Base-by-base conservation (phyloP, 2,888 invertebrate genomes). In the Hyppa rectilinea region DNA sequence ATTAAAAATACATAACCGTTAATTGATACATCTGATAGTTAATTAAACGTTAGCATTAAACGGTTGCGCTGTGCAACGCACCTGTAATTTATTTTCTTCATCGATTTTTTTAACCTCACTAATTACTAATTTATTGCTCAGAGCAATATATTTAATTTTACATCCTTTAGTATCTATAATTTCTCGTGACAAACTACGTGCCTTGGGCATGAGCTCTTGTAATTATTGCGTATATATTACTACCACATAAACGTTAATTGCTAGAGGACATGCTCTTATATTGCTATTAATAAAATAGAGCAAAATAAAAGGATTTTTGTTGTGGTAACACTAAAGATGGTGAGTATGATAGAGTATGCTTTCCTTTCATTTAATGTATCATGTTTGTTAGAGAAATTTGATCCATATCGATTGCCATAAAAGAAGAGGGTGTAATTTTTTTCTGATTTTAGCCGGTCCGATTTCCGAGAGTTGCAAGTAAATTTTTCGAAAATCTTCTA, bases 11-110 rank as follows among this genome's bases (percentile, higher is more conserved):
- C n/a, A 65, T 71, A 38, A 61, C 26, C 23, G 10, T 40, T 53
- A 71, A 71, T 71, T 64, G 31, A 71, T 53, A 71, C 79, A 50
- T 64, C 64, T 59, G 72, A 64, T 12, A 7, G 34, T 65, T 82
- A 61, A 65, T 78, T 71, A 59, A 71, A 58, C 60, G 23, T 23
- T 58, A 38, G 49, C 20, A 29, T 71, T 49, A 82, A 78, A 81
- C 62, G 59, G 59, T 61, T 38, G 72, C 65, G 26, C 17, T 38
- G 72, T 71, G 26, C 17, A 20, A 60, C 40, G 7, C n/a, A 29
- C 38, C 47, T 49, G 26, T 70, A 47, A 77, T 81, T 81, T 50
- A 50, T 61, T 23, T 43, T 9, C 29, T 47, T 52, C 17, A 5
- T 47, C 12, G 29, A 20, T 45, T 56, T 69, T 60, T 26, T 66